These are phyloP conservation scores for Eupithecia dodoneata DNA, from an alignment of 2,888 invertebrate species.

Conservation along the genomic window DNA sequence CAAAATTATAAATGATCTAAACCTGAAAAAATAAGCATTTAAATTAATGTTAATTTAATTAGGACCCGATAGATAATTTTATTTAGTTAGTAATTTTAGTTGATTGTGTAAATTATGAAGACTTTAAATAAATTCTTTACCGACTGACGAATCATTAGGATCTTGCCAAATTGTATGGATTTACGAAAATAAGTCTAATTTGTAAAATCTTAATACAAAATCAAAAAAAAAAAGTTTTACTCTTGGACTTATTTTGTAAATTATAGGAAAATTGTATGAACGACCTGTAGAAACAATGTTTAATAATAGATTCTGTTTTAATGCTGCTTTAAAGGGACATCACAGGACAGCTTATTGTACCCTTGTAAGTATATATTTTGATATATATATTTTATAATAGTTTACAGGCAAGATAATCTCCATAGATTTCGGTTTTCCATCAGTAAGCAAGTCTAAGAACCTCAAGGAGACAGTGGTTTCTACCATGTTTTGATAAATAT, in stretches of 20 bases:
- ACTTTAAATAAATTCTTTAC: conserved; percentile 55
- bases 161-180: conserved; percentile 71
- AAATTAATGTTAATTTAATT: conserved; percentile 35
- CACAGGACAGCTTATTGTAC: conserved; percentile 86
- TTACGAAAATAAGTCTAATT: conserved; percentile 45
- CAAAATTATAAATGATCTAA: conserved; percentile 34
- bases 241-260: conserved; percentile 50
- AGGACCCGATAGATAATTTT: conserved; percentile 33
- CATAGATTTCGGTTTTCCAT: not conserved
- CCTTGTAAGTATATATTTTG: conserved; percentile 84
- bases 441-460: not conserved
- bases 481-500: not conserved
- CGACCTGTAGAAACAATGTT: conserved; percentile 36
- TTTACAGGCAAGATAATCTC: not conserved
- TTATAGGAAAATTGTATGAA: conserved; percentile 43
- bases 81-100: conserved; percentile 45
- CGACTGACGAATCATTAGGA: conserved; percentile 68
- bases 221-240: conserved; percentile 44
- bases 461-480: not conserved
- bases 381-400: conserved; percentile 5
- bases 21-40: conserved; percentile 45
- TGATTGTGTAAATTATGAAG: conserved; percentile 49
- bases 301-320: conserved; percentile 55
- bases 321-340: conserved; percentile 82
- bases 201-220: conserved; percentile 46